phyloP scores from a whole-genome alignment of 37 sponge, comb jelly and placozoan genomes.

The Eunapius fragilis region DNA sequence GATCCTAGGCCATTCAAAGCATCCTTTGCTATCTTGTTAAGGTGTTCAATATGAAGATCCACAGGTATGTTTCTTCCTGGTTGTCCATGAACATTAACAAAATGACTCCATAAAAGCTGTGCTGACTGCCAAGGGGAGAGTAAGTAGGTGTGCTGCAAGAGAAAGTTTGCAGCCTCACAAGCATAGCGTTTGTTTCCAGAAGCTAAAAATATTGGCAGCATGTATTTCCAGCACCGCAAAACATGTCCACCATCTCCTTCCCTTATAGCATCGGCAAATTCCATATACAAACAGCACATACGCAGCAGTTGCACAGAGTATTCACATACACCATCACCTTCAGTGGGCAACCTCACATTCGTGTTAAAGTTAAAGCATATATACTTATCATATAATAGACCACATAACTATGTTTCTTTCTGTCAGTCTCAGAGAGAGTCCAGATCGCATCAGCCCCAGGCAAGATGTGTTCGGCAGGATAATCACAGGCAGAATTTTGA shows the following conservation, averaged over 20 bases:
- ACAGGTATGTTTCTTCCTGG: constrained; percentile 46
- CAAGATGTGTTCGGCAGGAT: constrained; percentile 11
- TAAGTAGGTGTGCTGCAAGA: constrained; percentile 19
- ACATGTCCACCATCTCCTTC: constrained; percentile 49
- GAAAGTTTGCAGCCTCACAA: constrained; percentile 22
- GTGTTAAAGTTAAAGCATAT: background rate
- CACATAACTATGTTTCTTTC: constrained; percentile 6
- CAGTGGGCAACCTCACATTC: background rate
- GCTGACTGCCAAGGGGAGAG: constrained; percentile 40
- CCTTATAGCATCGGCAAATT: constrained; percentile 43
- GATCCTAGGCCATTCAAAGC: constrained; percentile 46
- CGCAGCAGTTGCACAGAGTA: constrained; percentile 24
- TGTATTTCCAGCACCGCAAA: constrained; percentile 56
- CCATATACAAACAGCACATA: constrained; percentile 18
- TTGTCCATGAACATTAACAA: constrained; percentile 29
- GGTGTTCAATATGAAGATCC: constrained; percentile 50
- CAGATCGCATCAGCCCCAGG: constrained; percentile 4
- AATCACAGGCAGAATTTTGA: constrained; percentile 4
- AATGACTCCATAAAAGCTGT: constrained; percentile 39
- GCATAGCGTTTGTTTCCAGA: constrained; percentile 38
- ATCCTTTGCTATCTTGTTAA: constrained; percentile 41
- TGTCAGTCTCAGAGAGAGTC: background rate
- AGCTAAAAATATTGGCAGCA: constrained; percentile 34
- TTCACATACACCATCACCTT: constrained; percentile 7
- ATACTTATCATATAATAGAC: background rate